Evolutionary conservation across 2,797 vertebrate species (phyloP), one percentile per base, ranked within the genome.

Genomic region (Macropus fuliginosus): DNA sequence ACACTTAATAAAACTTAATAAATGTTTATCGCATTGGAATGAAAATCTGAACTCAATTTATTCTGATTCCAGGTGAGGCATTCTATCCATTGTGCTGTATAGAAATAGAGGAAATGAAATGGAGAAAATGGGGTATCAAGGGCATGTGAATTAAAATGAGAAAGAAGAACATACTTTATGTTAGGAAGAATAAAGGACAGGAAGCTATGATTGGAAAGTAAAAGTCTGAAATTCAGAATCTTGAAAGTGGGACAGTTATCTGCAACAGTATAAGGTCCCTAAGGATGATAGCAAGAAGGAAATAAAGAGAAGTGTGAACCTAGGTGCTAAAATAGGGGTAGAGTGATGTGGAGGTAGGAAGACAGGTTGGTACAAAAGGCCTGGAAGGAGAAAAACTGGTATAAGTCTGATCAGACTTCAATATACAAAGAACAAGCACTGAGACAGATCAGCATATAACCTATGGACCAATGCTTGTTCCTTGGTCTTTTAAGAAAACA

Each of bases 401-500:
- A 57, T 93, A 92, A 92, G 90, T 93, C 66, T 91, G n/a, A 95
- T 92, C 74, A 94, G 92, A 96, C 93, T 90, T 1, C 29, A 59
- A 46, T 96, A 95, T 0, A 0, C 34, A 95, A 93, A 89, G 27
- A 96, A 98, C 96, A 40, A 66, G 56, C 94, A 40, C 52, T 96
- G 92, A n/a, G 66, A 97, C 94, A 92, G 74, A 93, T 59, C 87
- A 95, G 34, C 8, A 96, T 27, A 74, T 96, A 54, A 96, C 28
- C 93, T 55, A 8, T 59, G 66, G 0, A 28, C 56, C 56, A 55
- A 56, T 3, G 12, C 16, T 89, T 40, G 94, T 40, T 62, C 62
- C 59, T 12, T 55, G 14, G 0, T 62, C 74, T 93, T 95, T 57
- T 0, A 28, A 0, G 0, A 93, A 94, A 81, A 50, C 0, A 21